Conservation (phyloP, 2,888 invertebrate genomes). For the Pristionchus entomophagus region DNA sequence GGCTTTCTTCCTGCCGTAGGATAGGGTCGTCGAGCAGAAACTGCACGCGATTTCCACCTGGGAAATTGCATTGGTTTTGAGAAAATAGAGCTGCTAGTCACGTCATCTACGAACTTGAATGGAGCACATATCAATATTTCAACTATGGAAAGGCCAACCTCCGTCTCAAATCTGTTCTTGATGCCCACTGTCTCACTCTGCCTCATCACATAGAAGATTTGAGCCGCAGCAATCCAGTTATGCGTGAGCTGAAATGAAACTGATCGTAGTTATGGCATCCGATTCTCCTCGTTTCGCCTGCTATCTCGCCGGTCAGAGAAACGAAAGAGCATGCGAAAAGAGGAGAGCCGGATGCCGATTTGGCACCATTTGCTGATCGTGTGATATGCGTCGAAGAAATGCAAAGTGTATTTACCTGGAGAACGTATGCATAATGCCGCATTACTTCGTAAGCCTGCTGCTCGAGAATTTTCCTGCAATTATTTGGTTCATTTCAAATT, state of each 20-base stretch:
- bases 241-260: slow-evolving; percentile 12
- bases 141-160: neutral
- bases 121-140: neutral
- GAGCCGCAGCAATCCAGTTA: slow-evolving; percentile 20
- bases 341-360: too few species aligned
- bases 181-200: neutral
- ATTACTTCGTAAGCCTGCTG: slow-evolving; percentile 6
- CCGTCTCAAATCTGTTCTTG: neutral
- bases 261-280: too few species aligned
- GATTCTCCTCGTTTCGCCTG: too few species aligned
- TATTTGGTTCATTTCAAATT: neutral
- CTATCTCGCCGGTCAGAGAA: too few species aligned
- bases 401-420: neutral
- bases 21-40: slow-evolving; percentile 28
- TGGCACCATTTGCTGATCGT: too few species aligned
- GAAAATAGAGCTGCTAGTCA: neutral
- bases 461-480: slow-evolving; percentile 13
- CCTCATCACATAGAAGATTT: neutral
- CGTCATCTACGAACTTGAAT: too few species aligned
- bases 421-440: slow-evolving; percentile 35
- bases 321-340: too few species aligned
- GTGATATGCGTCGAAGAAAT: neutral
- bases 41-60: slow-evolving; percentile 33
- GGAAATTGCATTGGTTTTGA: neutral
- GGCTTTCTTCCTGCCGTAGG: neutral